Base-by-base conservation (phyloP, 92 coral and sea anemone genomes). In the Zoanthus sociatus region DNA sequence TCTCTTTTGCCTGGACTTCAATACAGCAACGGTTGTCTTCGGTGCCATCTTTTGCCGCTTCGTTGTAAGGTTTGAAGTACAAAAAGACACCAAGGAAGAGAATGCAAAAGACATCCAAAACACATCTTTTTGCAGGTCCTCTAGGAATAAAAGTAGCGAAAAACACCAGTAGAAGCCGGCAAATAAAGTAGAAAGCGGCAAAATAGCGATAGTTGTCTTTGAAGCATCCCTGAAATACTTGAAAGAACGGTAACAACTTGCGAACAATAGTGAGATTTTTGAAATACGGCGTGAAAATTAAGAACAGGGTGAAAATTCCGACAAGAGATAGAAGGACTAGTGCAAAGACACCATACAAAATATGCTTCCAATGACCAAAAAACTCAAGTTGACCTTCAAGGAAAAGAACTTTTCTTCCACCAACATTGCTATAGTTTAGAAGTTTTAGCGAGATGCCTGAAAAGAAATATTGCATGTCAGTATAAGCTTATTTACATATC, bases 161-260 rank as follows among this genome's bases (percentile, higher is more conserved):
- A 1, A 69, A 9, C 15, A 30, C 15, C 73, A 69, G 14, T 1
- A 69, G 4, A 4, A 69, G 45, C 4, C 99, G 82, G 67, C 95
- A 92, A 45, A 95, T 82, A 82, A 97, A 97, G 89, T 95, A 97
- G 88, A 97, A 97, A 6, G 98, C 95, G 55, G 98, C 90, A 83
- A 91, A 97, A 95, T 96, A 94, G 9, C 98, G 94, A 58, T 89
- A 95, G 13, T 86, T 79, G 76, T 95, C 93, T 63, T 95, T 92
- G 64, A 97, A 95, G 92, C 98, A 97, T 77, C 94, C 90, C 70
- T 97, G 98, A 64, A 93, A 91, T 50, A 98, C 94, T 70, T 93
- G 90, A 66, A 93, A 89, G 60, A 86, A 86, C 7, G 97, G 98
- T 48, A 55, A 86, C 64, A 89, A 90, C 64, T 67, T 97, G 50